A percentile compares a stretch with the other conserved stretches of the same genome.
phyloP scores from a whole-genome alignment of 2,113 vertebrate genomes.

The Semicossyphus pulcher region DNA sequence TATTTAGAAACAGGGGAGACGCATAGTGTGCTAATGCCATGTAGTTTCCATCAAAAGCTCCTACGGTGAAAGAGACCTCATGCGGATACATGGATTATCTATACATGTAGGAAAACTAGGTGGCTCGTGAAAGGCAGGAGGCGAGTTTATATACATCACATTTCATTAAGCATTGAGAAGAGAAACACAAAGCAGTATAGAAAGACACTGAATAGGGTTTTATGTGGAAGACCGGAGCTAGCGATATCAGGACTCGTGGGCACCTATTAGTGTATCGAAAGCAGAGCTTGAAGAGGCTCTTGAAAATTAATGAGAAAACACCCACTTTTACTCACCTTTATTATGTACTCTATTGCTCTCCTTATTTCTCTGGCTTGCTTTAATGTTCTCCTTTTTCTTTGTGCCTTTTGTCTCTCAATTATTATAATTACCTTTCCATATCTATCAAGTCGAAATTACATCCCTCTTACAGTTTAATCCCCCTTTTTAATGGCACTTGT shows the following conservation, averaged over 20 bases:
- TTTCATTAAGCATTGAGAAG: not conserved
- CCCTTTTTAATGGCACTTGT: not conserved
- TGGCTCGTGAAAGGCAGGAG: slow-evolving; percentile 1
- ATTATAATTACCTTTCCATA: no score
- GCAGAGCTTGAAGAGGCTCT: no score
- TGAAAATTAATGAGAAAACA: no score
- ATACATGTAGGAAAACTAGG: slow-evolving; percentile 13
- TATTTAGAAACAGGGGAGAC: slow-evolving; percentile 17
- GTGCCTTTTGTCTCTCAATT: not conserved
- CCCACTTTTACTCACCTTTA: no score
- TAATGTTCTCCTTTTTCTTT: not conserved
- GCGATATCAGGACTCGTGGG: no score
- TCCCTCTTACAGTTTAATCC: slow-evolving; percentile 10
- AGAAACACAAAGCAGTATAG: not conserved
- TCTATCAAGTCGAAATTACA: no score
- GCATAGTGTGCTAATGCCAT: slow-evolving; percentile 20
- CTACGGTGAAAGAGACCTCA: slow-evolving; percentile 19
- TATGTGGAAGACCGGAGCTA: no score
- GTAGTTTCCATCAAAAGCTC: slow-evolving; percentile 43
- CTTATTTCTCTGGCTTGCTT: not conserved
- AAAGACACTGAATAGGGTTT: not conserved
- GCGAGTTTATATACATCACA: not conserved
- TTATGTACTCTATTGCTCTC: no score
- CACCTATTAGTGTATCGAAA: no score
- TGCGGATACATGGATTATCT: slow-evolving; percentile 1